A percentile compares a stretch with the other conserved stretches of the same genome.
These are phyloP conservation scores for Tenebrosternarchus preto DNA, from an alignment of 2,113 vertebrate genomes.

Conservation along the genomic window DNA sequence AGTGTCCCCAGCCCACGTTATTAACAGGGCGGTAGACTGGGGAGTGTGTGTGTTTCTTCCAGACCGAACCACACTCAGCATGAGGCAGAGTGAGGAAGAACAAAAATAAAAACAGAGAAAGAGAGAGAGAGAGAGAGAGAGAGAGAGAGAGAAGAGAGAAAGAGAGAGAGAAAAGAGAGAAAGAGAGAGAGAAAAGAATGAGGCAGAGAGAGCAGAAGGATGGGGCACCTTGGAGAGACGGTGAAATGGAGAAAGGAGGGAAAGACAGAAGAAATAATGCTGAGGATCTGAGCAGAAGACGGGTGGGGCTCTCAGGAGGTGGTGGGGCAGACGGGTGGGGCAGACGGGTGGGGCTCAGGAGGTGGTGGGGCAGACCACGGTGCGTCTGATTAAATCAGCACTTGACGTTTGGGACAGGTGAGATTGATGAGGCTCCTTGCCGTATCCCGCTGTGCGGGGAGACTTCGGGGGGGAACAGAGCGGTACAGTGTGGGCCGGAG, in stretches of 20 bases:
- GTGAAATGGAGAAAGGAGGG: background rate
- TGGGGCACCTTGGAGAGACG: too few species aligned
- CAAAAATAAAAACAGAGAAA: constrained; percentile 57
- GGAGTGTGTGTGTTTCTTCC: constrained; percentile 43
- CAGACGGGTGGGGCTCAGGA: constrained; percentile 67
- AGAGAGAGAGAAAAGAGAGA: constrained; percentile 10
- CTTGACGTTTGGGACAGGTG: constrained; percentile 87
- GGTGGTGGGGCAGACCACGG: constrained; percentile 65
- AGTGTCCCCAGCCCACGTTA: too few species aligned
- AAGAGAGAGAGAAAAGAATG: constrained; percentile 35
- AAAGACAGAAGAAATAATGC: constrained; percentile 46
- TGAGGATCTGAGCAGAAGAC: constrained; percentile 58
- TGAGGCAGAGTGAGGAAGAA: constrained; percentile 66
- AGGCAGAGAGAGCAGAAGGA: constrained; percentile 36
- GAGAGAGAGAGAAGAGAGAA: constrained; percentile 28
- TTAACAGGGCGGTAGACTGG: constrained; percentile 39
- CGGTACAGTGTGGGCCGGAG: constrained; percentile 77
- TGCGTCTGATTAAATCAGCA: constrained; percentile 82
- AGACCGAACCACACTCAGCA: constrained; percentile 59
- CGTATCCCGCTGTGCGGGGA: constrained; percentile 85
- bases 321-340: constrained; percentile 65
- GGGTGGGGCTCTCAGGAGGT: constrained; percentile 61
- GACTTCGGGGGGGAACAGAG: constrained; percentile 79
- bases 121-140: constrained; percentile 10
- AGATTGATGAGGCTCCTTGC: constrained; percentile 99